phyloP scores from a whole-genome alignment of 64 coral and sea anemone genomes.

The Montipora efflorescens region DNA sequence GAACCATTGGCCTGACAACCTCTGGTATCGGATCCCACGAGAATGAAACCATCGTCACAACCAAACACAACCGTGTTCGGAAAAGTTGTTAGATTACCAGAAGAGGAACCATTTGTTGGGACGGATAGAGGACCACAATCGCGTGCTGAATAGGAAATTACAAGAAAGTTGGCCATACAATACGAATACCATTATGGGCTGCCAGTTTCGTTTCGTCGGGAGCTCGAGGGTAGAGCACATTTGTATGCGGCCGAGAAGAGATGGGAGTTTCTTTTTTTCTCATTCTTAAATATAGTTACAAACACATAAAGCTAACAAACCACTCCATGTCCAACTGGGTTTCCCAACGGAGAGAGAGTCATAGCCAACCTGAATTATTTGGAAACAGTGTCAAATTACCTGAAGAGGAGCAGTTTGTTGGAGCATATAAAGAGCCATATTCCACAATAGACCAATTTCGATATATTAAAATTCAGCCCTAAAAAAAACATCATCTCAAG shows the following conservation, averaged over 20 bases:
- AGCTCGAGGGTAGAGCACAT: too few species aligned
- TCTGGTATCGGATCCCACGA: conserved; percentile 1
- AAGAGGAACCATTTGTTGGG: background rate
- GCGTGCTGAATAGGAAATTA: background rate
- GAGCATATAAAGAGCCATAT: conserved; percentile 5
- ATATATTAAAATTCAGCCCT: background rate
- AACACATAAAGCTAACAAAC: background rate
- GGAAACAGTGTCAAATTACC: conserved; percentile 5
- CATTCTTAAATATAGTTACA: background rate
- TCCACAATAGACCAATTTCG: background rate
- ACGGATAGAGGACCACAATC: background rate
- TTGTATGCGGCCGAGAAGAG: too few species aligned
- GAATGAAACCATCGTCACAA: conserved; percentile 65
- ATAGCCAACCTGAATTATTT: background rate
- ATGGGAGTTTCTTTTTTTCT: too few species aligned
- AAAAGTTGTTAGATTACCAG: conserved; percentile 2
- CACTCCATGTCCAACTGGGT: background rate
- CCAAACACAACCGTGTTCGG: conserved; percentile 18
- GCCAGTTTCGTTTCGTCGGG: too few species aligned
- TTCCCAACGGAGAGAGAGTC: background rate
- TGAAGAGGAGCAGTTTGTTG: conserved; percentile 18
- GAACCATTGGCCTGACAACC: conserved; percentile 34
- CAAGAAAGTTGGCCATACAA: background rate
- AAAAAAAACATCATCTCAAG: too few species aligned
- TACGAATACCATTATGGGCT: too few species aligned